A percentile compares a stretch with the other conserved stretches of the same genome.
Evolutionary conservation across 2,113 vertebrate genomes (phyloP).

Genomic region (Trichechus manatus): DNA sequence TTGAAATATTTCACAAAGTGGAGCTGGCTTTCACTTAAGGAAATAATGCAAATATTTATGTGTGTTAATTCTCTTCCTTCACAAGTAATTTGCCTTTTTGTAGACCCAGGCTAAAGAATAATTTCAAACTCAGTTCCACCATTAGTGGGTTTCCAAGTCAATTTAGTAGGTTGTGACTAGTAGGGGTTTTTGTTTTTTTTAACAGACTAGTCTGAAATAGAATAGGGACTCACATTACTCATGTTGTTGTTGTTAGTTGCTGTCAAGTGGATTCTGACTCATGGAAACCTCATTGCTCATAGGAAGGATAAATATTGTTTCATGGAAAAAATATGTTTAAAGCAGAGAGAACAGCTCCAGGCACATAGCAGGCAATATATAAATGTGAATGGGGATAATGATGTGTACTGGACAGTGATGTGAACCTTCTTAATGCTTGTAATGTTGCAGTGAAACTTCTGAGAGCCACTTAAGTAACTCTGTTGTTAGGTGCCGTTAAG

Average conservation of each 20-base stretch:
- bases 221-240: neutral
- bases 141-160: neutral
- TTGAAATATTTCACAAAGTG: neutral
- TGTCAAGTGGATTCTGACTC: no score
- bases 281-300: no score
- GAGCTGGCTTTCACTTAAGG: neutral
- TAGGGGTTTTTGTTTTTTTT: neutral
- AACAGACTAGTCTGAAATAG: neutral
- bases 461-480: neutral
- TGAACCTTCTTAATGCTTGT: neutral
- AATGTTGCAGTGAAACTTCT: neutral
- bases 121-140: neutral
- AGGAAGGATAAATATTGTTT: neutral
- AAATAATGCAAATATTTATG: neutral
- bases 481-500: no score
- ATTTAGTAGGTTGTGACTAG: neutral
- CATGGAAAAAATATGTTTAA: neutral
- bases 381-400: neutral
- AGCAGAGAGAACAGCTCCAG: neutral
- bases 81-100: neutral
- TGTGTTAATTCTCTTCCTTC: neutral
- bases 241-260: no score
- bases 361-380: neutral
- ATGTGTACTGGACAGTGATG: neutral
- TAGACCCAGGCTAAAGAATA: neutral